Evolutionary conservation across 2,797 vertebrate species (phyloP).

Genomic region (Peromyscus eremicus): DNA sequence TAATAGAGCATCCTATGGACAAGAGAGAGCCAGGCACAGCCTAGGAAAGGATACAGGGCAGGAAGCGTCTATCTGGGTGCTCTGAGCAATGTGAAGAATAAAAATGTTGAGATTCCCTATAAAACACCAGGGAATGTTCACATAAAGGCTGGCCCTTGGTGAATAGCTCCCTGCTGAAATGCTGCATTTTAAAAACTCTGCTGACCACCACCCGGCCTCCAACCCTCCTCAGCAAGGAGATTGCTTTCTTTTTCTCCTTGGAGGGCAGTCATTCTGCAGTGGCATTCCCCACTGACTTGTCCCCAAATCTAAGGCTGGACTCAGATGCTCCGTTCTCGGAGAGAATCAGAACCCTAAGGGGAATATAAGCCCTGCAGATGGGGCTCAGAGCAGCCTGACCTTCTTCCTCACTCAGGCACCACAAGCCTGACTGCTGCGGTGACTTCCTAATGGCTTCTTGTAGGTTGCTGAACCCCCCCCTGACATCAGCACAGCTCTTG

Average conservation of each 20-base stretch:
- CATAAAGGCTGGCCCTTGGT: background rate
- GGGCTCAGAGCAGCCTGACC: accelerated
- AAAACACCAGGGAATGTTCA: background rate
- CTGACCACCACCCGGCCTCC: background rate
- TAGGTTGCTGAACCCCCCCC: background rate
- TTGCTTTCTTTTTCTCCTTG: background rate
- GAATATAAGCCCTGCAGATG: background rate
- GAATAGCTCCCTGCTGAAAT: background rate
- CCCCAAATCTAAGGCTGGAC: background rate
- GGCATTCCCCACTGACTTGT: background rate
- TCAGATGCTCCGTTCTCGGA: background rate
- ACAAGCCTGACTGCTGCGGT: accelerated
- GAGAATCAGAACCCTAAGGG: background rate
- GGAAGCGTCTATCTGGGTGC: background rate
- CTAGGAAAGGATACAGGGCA: background rate
- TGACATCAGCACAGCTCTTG: slow-evolving; percentile 44
- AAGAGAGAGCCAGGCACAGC: background rate
- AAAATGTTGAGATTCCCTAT: background rate
- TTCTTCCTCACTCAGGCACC: background rate
- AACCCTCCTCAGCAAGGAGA: accelerated
- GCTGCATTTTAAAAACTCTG: background rate
- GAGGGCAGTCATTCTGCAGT: background rate
- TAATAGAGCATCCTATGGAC: background rate
- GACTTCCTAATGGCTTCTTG: background rate
- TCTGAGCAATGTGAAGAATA: background rate